phyloP scores from a whole-genome alignment of 2,113 vertebrate species.

The Carollia perspicillata region DNA sequence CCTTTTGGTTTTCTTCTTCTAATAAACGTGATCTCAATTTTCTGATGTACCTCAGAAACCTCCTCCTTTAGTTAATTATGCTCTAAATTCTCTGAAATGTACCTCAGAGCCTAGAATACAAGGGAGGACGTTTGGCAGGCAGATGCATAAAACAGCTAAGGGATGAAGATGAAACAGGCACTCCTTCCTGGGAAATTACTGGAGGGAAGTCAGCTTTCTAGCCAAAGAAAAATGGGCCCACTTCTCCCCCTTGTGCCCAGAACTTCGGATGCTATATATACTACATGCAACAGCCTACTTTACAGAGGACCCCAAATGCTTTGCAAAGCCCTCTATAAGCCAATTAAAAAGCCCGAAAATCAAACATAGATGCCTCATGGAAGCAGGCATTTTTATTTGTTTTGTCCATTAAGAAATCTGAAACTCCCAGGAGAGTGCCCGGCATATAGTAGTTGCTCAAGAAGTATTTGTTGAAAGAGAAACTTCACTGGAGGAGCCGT shows the following conservation, averaged over 20 bases:
- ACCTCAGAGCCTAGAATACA: not conserved
- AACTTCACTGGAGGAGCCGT: not conserved
- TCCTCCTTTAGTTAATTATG: constrained; percentile 46
- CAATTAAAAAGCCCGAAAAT: not conserved
- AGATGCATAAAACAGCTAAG: not conserved
- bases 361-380: not conserved
- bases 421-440: not conserved
- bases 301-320: not conserved
- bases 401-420: not conserved
- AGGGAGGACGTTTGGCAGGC: constrained; percentile 48
- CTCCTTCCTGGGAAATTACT: constrained; percentile 53
- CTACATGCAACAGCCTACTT: not conserved
- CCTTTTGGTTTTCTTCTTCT: not conserved
- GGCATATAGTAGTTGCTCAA: not conserved
- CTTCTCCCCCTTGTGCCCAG: constrained; percentile 50
- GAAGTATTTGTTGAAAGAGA: not conserved
- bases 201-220: constrained; percentile 45
- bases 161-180: not conserved
- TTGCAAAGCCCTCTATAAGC: not conserved
- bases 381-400: not conserved
- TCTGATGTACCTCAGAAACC: not conserved
- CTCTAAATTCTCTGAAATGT: constrained; percentile 30
- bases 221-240: constrained; percentile 38
- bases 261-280: not conserved
- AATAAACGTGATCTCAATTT: constrained; percentile 28